Conservation (phyloP, 2,113 vertebrate genomes). For the Oriolus oriolus region DNA sequence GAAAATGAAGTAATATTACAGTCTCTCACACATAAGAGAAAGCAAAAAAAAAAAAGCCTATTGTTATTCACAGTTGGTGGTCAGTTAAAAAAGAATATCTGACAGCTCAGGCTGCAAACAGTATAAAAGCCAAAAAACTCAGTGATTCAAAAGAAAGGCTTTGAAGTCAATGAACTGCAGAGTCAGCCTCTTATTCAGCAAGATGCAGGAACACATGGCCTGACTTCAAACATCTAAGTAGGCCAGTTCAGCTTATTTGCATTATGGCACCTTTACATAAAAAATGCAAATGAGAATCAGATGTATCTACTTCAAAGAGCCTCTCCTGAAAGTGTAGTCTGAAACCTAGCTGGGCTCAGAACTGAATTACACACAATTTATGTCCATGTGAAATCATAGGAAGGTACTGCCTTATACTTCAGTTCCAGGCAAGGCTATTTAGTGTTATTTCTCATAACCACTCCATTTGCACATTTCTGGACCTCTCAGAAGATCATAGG, state of each 20-base stretch:
- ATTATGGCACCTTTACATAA: background rate
- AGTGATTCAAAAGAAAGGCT: background rate
- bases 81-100: background rate
- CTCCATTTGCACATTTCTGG: background rate
- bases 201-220: background rate
- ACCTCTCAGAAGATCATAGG: background rate
- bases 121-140: background rate
- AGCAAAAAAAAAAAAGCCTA: background rate
- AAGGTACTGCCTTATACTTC: background rate
- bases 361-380: background rate
- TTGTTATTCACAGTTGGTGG: background rate
- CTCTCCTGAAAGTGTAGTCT: background rate
- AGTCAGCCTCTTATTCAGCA: background rate
- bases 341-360: background rate
- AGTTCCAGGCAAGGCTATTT: background rate
- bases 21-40: background rate
- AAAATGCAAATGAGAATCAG: constrained; percentile 1
- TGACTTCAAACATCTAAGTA: background rate
- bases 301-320: background rate
- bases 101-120: background rate
- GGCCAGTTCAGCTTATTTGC: background rate
- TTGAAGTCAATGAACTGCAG: background rate
- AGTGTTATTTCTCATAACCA: background rate
- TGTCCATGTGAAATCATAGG: background rate
- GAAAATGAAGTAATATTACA: background rate